phyloP scores from a whole-genome alignment of 2,888 invertebrate genomes.

The Xestia c-nigrum region DNA sequence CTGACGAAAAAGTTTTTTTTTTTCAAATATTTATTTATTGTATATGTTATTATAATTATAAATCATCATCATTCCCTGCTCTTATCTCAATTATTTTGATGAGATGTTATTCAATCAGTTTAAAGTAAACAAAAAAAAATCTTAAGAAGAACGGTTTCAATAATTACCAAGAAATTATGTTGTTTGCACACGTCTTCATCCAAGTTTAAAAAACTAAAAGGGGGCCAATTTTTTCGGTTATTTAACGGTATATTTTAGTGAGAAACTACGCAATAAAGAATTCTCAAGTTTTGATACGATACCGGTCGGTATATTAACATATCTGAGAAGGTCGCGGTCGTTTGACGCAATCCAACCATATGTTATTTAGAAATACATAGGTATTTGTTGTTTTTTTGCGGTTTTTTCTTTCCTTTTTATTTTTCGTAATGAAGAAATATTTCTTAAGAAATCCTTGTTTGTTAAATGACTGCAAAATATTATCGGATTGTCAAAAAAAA shows the following conservation, averaged over 20 bases:
- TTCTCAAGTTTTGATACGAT: slow-evolving; percentile 13
- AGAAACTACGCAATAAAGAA: slow-evolving; percentile 53
- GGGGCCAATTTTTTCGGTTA: slow-evolving; percentile 24
- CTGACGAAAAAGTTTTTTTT: too few species aligned
- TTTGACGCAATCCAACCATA: slow-evolving; percentile 48
- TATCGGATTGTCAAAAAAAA: background rate
- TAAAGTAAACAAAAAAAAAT: background rate
- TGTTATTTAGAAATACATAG: slow-evolving; percentile 41
- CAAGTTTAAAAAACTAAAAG: background rate
- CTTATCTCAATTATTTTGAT: background rate
- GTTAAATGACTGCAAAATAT: background rate
- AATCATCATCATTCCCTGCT: background rate
- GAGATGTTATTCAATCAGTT: background rate
- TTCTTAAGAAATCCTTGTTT: slow-evolving; percentile 1
- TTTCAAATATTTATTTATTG: too few species aligned
- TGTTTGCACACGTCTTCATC: background rate
- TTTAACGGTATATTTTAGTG: slow-evolving; percentile 48
- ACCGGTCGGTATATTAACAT: slow-evolving; percentile 60
- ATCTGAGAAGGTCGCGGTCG: slow-evolving; percentile 65
- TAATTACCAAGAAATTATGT: background rate
- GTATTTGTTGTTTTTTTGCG: background rate
- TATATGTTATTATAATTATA: too few species aligned
- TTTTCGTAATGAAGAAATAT: background rate
- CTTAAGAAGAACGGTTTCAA: background rate
- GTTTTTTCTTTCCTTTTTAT: background rate